Evolutionary conservation across 2,113 vertebrate species (phyloP).

Genomic region (Nesoenas mayeri): DNA sequence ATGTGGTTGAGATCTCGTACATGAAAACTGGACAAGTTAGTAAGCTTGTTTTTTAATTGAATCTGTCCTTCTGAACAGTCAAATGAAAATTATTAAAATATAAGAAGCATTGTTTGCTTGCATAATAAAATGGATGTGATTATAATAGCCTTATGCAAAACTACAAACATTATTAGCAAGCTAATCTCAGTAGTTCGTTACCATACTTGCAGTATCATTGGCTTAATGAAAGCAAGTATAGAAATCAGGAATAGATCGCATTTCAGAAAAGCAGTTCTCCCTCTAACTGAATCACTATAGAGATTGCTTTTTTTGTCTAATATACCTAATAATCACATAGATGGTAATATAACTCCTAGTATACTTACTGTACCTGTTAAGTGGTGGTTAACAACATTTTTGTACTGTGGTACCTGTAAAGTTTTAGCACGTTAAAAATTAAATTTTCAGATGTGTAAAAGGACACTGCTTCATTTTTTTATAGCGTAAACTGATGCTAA

Average conservation of each 20-base stretch:
- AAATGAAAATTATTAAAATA: neutral
- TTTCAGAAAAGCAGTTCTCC: neutral
- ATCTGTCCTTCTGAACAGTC: neutral
- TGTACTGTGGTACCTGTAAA: neutral
- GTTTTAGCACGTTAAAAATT: neutral
- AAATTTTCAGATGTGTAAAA: slow-evolving; percentile 13
- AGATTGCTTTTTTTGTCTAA: neutral
- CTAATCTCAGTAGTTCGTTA: neutral
- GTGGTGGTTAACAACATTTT: neutral
- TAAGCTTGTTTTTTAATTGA: neutral
- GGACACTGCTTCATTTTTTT: neutral
- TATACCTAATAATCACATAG: neutral
- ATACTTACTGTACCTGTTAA: neutral
- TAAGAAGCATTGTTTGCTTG: neutral
- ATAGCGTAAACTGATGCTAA: neutral
- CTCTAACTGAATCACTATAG: neutral
- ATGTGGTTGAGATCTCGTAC: neutral
- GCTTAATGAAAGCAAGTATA: neutral
- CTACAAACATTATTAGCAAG: neutral
- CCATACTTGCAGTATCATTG: neutral
- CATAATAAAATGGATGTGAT: neutral
- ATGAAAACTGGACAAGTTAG: neutral
- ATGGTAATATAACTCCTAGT: neutral
- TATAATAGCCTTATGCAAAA: neutral
- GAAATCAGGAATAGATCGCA: neutral